A percentile compares a stretch with the other conserved stretches of the same genome.
phyloP scores from a whole-genome alignment of 1,140 invertebrate genomes.

The Trichogramma pretiosum region DNA sequence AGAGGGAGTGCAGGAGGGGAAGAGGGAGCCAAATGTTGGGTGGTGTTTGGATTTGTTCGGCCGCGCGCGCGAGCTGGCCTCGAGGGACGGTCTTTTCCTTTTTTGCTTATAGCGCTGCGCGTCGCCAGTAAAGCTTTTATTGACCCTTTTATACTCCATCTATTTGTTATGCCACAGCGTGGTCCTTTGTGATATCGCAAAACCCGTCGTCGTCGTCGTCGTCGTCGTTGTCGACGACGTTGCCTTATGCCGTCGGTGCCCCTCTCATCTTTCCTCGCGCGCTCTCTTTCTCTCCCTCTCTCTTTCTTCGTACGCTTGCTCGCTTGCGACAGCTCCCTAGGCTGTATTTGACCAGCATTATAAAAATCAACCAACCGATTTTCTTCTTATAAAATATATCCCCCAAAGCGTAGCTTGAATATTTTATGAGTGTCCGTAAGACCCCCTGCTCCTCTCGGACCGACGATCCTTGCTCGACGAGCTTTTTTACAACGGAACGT shows the following conservation, averaged over 20 bases:
- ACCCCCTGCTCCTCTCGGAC: background rate
- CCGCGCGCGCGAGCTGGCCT: conserved; percentile 29
- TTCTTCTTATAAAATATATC: conserved; percentile 45
- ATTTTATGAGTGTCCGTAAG: conserved; percentile 44
- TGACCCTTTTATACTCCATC: conserved; percentile 48
- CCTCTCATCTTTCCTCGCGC: conserved; percentile 6
- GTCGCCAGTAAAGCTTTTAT: conserved; percentile 39
- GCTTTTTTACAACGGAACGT: background rate
- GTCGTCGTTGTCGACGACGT: no score
- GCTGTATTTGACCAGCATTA: conserved; percentile 50
- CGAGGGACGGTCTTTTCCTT: conserved; percentile 25
- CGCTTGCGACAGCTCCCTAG: conserved; percentile 29
- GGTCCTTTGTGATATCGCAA: conserved; percentile 41
- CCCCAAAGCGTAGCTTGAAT: conserved; percentile 41
- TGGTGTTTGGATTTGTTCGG: conserved; percentile 11
- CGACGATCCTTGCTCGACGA: background rate
- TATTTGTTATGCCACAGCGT: conserved; percentile 45
- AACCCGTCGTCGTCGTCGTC: no score
- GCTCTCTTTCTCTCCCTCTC: no score
- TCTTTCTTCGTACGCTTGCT: no score
- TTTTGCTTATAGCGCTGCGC: conserved; percentile 24
- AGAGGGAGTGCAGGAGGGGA: no score
- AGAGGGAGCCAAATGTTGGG: no score
- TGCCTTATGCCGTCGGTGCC: no score
- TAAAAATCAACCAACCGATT: conserved; percentile 50